Conservation (phyloP, 1,140 invertebrate genomes). For the Phortica variegata region DNA sequence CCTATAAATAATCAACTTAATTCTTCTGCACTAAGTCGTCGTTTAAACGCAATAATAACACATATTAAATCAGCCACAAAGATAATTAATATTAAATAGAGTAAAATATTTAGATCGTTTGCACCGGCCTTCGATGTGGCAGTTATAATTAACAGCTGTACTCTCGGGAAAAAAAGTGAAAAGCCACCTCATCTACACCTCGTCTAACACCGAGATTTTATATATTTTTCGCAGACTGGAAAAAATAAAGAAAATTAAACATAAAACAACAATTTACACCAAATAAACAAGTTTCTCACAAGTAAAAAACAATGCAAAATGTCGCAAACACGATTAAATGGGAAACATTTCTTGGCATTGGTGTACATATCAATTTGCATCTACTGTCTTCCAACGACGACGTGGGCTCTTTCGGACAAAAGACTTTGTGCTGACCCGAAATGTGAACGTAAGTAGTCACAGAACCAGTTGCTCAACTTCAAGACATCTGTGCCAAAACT, state of each 20-base stretch:
- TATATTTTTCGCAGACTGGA: constrained; percentile 43
- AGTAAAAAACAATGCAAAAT: constrained; percentile 44
- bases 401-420: constrained; percentile 62
- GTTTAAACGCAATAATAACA: too few relatives aligned
- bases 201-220: too few relatives aligned
- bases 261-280: constrained; percentile 17
- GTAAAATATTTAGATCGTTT: too few relatives aligned
- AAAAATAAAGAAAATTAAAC: constrained; percentile 23
- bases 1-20: too few relatives aligned
- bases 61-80: too few relatives aligned
- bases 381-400: constrained; percentile 34
- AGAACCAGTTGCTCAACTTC: not conserved
- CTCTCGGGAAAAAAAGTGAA: constrained; percentile 22
- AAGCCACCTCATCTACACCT: constrained; percentile 40
- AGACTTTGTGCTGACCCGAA: constrained; percentile 64
- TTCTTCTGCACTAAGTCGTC: too few relatives aligned
- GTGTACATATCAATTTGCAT: constrained; percentile 20
- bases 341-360: constrained; percentile 9
- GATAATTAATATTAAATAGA: too few relatives aligned
- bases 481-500: not conserved
- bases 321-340: constrained; percentile 28
- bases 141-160: constrained; percentile 34
- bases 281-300: constrained; percentile 13
- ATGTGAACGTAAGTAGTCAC: constrained; percentile 62
- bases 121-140: too few relatives aligned